phyloP scores from a whole-genome alignment of 2,113 vertebrate species.

The Carassius carassius region DNA sequence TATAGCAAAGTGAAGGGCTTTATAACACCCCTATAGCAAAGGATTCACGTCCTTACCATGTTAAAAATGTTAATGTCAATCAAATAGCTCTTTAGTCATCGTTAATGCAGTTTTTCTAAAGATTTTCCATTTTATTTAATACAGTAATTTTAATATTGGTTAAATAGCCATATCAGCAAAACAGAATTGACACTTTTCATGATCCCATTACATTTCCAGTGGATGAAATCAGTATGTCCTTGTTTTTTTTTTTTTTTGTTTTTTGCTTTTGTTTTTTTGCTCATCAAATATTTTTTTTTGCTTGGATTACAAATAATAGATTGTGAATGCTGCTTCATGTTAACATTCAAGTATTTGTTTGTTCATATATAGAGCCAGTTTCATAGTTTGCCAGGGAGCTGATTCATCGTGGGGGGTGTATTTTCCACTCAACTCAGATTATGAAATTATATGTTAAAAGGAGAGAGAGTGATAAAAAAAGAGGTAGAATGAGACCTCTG shows the following conservation, averaged over 20 bases:
- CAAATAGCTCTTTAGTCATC: too few relatives aligned
- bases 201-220: not conserved
- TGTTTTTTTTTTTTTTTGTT: too few relatives aligned
- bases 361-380: not conserved
- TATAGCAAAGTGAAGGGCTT: too few relatives aligned
- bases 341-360: not conserved
- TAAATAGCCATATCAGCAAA: not conserved
- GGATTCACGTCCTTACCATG: too few relatives aligned
- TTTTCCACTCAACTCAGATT: not conserved
- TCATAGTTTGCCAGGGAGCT: not conserved
- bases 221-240: not conserved
- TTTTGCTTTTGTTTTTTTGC: not conserved
- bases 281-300: not conserved
- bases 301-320: not conserved
- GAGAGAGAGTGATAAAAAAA: conserved; percentile 3
- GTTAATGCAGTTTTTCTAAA: too few relatives aligned
- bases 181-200: not conserved
- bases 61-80: too few relatives aligned
- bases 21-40: too few relatives aligned
- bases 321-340: not conserved
- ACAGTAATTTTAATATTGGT: not conserved
- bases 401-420: not conserved
- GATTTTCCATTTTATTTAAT: not conserved
- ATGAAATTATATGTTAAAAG: not conserved
- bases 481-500: not conserved